Conservation (phyloP, 2,888 invertebrate genomes). For the Ichneumon xanthorius region DNA sequence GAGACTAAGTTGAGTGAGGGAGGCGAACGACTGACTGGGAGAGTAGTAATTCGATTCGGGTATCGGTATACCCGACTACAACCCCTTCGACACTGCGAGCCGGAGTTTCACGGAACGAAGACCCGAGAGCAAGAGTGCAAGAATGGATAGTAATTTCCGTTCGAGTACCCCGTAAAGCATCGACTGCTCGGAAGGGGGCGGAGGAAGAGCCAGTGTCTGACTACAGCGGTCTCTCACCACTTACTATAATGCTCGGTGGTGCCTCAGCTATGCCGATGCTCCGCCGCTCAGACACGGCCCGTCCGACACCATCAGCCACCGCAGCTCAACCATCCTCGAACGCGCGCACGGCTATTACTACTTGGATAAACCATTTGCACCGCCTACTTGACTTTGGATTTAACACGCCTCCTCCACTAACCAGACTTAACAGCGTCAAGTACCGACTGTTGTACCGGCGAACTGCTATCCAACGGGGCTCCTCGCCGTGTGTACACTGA, state of each 20-base stretch:
- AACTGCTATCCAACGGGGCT: slow-evolving; percentile 45
- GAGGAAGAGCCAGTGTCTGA: slow-evolving; percentile 66
- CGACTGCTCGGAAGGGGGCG: slow-evolving; percentile 26
- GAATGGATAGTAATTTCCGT: slow-evolving; percentile 65
- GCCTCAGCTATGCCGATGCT: slow-evolving; percentile 34
- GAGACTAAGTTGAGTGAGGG: slow-evolving; percentile 4
- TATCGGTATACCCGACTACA: slow-evolving; percentile 54
- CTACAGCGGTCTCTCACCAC: slow-evolving; percentile 73
- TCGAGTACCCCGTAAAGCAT: slow-evolving; percentile 58
- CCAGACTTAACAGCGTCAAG: slow-evolving; percentile 73
- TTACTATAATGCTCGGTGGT: slow-evolving; percentile 74
- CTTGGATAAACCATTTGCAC: slow-evolving; percentile 70
- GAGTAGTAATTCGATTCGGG: slow-evolving; percentile 64
- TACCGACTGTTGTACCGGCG: slow-evolving; percentile 54
- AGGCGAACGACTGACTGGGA: slow-evolving; percentile 58
- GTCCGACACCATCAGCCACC: slow-evolving; percentile 67
- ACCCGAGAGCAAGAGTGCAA: slow-evolving; percentile 32
- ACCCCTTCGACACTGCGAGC: slow-evolving; percentile 51
- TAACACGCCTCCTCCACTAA: slow-evolving; percentile 69
- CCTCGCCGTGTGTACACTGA: slow-evolving; percentile 47
- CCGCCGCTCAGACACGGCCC: slow-evolving; percentile 59
- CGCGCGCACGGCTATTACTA: slow-evolving; percentile 70
- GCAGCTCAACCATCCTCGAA: slow-evolving; percentile 30
- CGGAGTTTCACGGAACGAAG: slow-evolving; percentile 14
- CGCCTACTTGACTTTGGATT: slow-evolving; percentile 72